These are phyloP conservation scores for Seira musarum DNA, from an alignment of 2,888 invertebrate species.

Conservation along the genomic window DNA sequence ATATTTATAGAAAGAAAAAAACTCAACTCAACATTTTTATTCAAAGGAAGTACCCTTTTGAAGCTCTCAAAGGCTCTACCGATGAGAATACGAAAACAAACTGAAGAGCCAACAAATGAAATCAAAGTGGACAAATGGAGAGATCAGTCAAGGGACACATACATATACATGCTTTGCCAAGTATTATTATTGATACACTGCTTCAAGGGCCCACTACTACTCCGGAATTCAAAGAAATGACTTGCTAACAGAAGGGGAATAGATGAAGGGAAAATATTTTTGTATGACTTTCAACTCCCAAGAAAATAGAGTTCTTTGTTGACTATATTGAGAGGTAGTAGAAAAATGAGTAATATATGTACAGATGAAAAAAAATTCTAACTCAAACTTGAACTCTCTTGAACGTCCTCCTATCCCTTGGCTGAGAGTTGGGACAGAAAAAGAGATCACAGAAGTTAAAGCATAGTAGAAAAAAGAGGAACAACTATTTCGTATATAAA, in stretches of 20 bases:
- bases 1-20: no score
- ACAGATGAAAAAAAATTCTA: not conserved
- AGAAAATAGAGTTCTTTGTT: constrained; percentile 16
- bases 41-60: no score
- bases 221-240: constrained; percentile 12
- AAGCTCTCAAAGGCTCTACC: no score
- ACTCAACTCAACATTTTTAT: no score
- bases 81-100: not conserved
- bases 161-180: constrained; percentile 22
- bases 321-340: constrained; percentile 15
- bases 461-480: not conserved
- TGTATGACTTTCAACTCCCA: constrained; percentile 17
- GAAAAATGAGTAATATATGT: constrained; percentile 1
- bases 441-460: not conserved
- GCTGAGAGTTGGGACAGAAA: not conserved
- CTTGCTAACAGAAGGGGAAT: constrained; percentile 11
- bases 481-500: not conserved
- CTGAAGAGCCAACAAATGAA: constrained; percentile 17
- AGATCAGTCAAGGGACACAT: constrained; percentile 31
- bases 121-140: constrained; percentile 38
- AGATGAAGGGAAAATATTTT: constrained; percentile 32
- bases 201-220: constrained; percentile 11
- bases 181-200: constrained; percentile 43
- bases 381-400: not conserved
- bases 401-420: not conserved